Conservation (phyloP, 2,113 vertebrate genomes). For the Poeciliopsis turrubarensis region DNA sequence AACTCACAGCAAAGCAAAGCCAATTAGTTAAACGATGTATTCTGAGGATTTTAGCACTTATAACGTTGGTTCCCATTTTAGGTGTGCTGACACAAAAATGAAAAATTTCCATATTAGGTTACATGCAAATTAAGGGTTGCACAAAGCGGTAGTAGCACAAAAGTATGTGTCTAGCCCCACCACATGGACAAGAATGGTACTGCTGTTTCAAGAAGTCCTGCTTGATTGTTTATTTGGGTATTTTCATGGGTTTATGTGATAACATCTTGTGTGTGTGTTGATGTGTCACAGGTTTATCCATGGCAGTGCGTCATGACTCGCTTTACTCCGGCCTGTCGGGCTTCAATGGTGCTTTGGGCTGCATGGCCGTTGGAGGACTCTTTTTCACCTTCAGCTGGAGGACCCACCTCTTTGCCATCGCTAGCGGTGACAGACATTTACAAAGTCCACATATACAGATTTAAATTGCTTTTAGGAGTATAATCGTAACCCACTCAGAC, state of each 20-base stretch:
- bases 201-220: background rate
- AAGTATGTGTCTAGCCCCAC: slow-evolving; percentile 25
- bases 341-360: slow-evolving; percentile 81
- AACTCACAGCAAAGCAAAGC: background rate
- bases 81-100: background rate
- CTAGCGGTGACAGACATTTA: slow-evolving; percentile 68
- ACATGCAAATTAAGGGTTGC: background rate
- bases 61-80: background rate
- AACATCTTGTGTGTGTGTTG: background rate
- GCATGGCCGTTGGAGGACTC: slow-evolving; percentile 76
- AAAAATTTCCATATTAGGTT: slow-evolving; percentile 39
- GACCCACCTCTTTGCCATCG: slow-evolving; percentile 74
- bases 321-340: slow-evolving; percentile 76
- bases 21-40: background rate
- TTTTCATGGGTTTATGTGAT: background rate
- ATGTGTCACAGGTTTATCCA: slow-evolving; percentile 71
- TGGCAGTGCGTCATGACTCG: slow-evolving; percentile 63
- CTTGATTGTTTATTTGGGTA: background rate
- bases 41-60: background rate
- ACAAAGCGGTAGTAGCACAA: background rate
- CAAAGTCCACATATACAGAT: background rate
- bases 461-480: too few species aligned
- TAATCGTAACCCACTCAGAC: too few species aligned
- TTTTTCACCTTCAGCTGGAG: slow-evolving; percentile 78
- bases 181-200: slow-evolving; percentile 30